Percentiles rank a stretch among this genome's conserved stretches.
These are phyloP conservation scores for Microchirus variegatus DNA, from an alignment of 2,797 vertebrate species.

Conservation along the genomic window DNA sequence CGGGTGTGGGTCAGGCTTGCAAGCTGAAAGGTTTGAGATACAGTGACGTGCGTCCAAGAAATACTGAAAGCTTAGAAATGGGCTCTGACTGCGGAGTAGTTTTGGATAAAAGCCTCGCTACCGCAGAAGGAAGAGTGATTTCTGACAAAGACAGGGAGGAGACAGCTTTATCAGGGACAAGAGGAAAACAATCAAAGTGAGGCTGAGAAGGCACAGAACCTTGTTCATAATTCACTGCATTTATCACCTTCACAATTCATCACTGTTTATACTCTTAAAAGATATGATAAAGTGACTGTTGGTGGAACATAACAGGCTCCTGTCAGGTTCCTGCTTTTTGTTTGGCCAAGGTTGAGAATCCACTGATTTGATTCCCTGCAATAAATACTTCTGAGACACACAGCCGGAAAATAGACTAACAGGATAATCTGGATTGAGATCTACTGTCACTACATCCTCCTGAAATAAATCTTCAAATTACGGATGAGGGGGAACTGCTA, in stretches of 20 bases:
- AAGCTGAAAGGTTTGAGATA: slow-evolving; percentile 17
- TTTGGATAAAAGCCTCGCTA: slow-evolving; percentile 26
- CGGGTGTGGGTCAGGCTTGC: slow-evolving; percentile 9
- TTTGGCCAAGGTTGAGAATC: slow-evolving; percentile 24
- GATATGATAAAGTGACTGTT: background rate
- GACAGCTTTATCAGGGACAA: slow-evolving; percentile 19
- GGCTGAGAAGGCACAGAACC: background rate
- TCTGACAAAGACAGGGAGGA: slow-evolving; percentile 25
- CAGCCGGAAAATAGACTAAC: slow-evolving; percentile 31
- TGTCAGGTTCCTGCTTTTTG: slow-evolving; percentile 18
- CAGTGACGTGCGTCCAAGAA: slow-evolving; percentile 1
- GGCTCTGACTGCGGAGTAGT: slow-evolving; percentile 4
- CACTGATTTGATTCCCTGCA: slow-evolving; percentile 50
- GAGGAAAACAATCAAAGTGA: background rate
- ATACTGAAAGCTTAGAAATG: slow-evolving; percentile 14
- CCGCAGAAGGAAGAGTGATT: slow-evolving; percentile 37
- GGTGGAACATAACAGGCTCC: slow-evolving; percentile 7
- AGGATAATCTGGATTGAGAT: slow-evolving; percentile 13
- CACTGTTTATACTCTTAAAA: background rate
- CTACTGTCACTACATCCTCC: slow-evolving; percentile 8
- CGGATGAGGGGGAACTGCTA: background rate
- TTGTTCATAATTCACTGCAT: background rate
- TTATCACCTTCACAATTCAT: background rate
- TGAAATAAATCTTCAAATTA: slow-evolving; percentile 23
- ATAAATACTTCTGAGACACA: slow-evolving; percentile 32